Evolutionary conservation across 2,888 invertebrate genomes (phyloP), one percentile per base, ranked within the genome.

Genomic region (Strigamia transsilvanica): DNA sequence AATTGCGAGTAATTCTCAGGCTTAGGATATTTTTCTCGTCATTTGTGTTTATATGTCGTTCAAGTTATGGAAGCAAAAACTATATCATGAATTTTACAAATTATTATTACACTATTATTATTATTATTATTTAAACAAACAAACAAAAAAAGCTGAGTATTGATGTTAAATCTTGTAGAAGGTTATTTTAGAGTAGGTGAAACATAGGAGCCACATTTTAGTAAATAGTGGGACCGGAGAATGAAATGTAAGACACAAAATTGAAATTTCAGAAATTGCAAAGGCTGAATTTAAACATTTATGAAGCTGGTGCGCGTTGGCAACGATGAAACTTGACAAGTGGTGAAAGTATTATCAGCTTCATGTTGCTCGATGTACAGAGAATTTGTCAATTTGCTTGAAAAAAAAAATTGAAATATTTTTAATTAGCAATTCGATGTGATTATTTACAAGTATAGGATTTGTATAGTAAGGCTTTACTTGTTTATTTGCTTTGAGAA

Each of bases 31-130:
- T 73, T 73, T 73, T 73, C 73, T 73, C 32, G 73, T 73, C 73
- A 73, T 73, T 73, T 73, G 73, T 73, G 73, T 73, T 73, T 73
- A 73, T 32, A 73, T 73, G 73, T 73, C 73, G 73, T 73, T n/a
- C 73, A 73, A 73, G 73, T 73, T 73, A 73, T n/a, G 73, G 32
- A 73, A 32, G 27, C 27, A 73, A 61, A 27, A 18, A 73, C 73
- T 73, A 73, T 73, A 73, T 73, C 73, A 73, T 32, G 73, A 73
- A 73, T 73, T 73, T 73, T 73, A 73, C 56, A 56, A 73, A 73
- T 32, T 73, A 73, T 73, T 73, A 73, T 73, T 73, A 73, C 13
- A 56, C 6, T n/a, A 51, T n/a, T 51, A 56, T 18, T n/a, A 51
- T n/a, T 51, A 56, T 18, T 56, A 46, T 46, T 46, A 46, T 46